phyloP scores from a whole-genome alignment of 2,113 vertebrate genomes.

The Hylia prasina region DNA sequence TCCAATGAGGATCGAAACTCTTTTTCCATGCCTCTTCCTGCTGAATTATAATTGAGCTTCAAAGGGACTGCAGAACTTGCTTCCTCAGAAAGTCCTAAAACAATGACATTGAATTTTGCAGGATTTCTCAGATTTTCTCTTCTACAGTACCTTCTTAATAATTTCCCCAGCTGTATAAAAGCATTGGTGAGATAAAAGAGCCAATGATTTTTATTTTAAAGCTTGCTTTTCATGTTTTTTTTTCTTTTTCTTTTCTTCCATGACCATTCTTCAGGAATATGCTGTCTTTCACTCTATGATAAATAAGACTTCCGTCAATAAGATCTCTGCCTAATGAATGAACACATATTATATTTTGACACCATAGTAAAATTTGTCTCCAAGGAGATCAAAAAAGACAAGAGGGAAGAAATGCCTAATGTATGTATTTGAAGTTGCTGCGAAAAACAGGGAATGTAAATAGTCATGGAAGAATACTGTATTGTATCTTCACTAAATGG shows the following conservation, averaged over 20 bases:
- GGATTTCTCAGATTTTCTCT: not conserved
- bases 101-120: not conserved
- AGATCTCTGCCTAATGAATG: not conserved
- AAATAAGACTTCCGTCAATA: not conserved
- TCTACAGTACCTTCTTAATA: not conserved
- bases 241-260: not conserved
- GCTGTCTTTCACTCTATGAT: not conserved
- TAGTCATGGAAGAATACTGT: slow-evolving; percentile 24
- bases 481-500: slow-evolving; percentile 19
- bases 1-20: not conserved
- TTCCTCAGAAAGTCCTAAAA: not conserved
- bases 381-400: slow-evolving; percentile 3
- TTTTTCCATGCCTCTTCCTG: not conserved
- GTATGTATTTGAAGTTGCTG: slow-evolving; percentile 35
- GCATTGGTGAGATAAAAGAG: not conserved
- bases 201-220: not conserved
- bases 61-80: not conserved
- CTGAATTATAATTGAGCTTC: slow-evolving; percentile 11
- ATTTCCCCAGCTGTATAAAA: not conserved
- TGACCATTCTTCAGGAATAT: not conserved
- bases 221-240: not conserved
- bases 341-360: not conserved
- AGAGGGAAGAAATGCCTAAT: not conserved
- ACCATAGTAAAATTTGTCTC: not conserved
- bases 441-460: slow-evolving; percentile 3